Conservation (phyloP, 1,140 invertebrate species). For the Heliconius hewitsoni region DNA sequence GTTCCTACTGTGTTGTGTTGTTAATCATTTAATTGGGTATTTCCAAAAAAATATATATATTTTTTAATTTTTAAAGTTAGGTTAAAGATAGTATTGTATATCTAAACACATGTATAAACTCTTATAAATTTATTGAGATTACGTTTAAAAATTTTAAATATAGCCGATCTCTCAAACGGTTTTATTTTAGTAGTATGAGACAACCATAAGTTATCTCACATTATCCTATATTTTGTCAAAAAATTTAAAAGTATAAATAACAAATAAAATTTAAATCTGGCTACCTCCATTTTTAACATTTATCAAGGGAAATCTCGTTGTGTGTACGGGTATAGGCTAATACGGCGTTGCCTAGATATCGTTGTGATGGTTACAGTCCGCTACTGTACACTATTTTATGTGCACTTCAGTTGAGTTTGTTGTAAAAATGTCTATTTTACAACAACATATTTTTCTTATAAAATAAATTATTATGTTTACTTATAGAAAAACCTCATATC, state of each 20-base stretch:
- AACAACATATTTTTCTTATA: not conserved
- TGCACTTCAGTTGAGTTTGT: not conserved
- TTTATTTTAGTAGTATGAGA: too few species aligned
- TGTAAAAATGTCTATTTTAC: not conserved
- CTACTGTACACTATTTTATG: conserved; percentile 12
- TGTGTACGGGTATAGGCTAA: conserved; percentile 57
- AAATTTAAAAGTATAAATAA: not conserved
- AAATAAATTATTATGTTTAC: not conserved
- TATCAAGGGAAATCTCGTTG: conserved; percentile 73
- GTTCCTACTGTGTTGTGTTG: not conserved
- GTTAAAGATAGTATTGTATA: too few species aligned
- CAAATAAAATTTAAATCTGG: conserved; percentile 4
- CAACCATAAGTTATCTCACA: not conserved
- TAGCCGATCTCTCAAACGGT: too few species aligned
- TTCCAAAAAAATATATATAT: too few species aligned
- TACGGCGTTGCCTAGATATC: conserved; percentile 64
- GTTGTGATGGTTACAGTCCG: conserved; percentile 63
- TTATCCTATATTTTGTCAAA: not conserved
- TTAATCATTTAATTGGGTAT: conserved; percentile 3
- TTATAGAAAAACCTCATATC: too few species aligned
- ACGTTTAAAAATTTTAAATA: too few species aligned
- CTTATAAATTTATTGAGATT: too few species aligned
- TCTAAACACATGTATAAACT: too few species aligned
- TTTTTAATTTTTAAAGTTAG: too few species aligned
- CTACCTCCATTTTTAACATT: conserved; percentile 39